phyloP scores from a whole-genome alignment of 2,888 invertebrate species.

The Sylvicola cinctus region DNA sequence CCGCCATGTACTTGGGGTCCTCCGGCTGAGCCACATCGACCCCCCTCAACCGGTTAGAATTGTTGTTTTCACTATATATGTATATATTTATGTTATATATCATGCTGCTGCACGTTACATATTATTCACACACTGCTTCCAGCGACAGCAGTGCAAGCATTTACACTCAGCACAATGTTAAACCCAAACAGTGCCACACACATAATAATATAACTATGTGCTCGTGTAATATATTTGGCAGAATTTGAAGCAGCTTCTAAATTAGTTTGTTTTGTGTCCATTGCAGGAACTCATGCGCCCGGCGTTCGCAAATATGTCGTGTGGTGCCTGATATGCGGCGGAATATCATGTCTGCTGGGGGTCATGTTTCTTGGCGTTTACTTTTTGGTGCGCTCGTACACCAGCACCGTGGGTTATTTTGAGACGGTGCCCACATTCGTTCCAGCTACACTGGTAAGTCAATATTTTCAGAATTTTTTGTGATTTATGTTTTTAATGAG shows the following conservation, averaged over 20 bases:
- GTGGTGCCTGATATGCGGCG: constrained; percentile 57
- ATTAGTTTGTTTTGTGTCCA: constrained; percentile 8
- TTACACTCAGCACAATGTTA: too few species aligned
- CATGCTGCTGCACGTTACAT: too few species aligned
- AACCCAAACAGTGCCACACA: too few species aligned
- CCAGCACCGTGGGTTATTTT: constrained; percentile 51
- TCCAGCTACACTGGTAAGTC: constrained; percentile 69
- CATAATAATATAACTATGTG: too few species aligned
- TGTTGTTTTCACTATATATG: too few species aligned
- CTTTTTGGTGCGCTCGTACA: constrained; percentile 53
- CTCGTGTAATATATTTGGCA: too few species aligned
- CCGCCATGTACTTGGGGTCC: constrained; percentile 26
- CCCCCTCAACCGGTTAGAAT: constrained; percentile 13
- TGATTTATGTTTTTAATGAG: not conserved
- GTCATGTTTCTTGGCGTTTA: constrained; percentile 55
- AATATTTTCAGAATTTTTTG: not conserved
- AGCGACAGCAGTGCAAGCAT: too few species aligned
- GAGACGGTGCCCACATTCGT: constrained; percentile 92
- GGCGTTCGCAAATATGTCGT: constrained; percentile 50
- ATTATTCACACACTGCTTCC: too few species aligned
- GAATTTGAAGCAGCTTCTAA: too few species aligned
- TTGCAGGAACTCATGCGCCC: constrained; percentile 22
- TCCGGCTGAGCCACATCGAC: constrained; percentile 17
- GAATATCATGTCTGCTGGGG: constrained; percentile 49
- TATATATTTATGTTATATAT: too few species aligned